phyloP scores from a whole-genome alignment of 64 coral and sea anemone species.

The Porites lutea region DNA sequence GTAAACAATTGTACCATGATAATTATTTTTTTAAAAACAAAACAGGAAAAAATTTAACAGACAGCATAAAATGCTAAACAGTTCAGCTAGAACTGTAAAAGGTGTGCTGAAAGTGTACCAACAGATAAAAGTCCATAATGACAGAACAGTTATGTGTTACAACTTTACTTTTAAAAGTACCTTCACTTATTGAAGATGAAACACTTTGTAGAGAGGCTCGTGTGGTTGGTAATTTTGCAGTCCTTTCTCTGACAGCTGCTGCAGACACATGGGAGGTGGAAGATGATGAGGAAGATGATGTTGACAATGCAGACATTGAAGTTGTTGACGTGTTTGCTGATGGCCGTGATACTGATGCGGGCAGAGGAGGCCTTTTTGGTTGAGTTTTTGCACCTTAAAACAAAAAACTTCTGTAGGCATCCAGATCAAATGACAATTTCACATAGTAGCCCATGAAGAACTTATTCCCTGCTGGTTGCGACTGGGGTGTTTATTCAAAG shows the following conservation, averaged over 20 bases:
- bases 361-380: conserved; percentile 19
- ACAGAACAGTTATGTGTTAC: too few relatives aligned
- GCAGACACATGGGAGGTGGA: conserved; percentile 37
- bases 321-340: conserved; percentile 20
- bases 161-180: not conserved
- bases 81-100: too few relatives aligned
- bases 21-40: too few relatives aligned
- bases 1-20: too few relatives aligned
- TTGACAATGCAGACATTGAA: not conserved
- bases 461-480: too few relatives aligned
- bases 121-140: too few relatives aligned
- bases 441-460: too few relatives aligned
- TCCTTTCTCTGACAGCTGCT: conserved; percentile 31
- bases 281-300: conserved; percentile 22
- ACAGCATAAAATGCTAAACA: too few relatives aligned
- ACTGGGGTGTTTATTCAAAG: too few relatives aligned
- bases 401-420: not conserved
- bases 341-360: conserved; percentile 6
- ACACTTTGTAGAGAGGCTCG: conserved; percentile 45
- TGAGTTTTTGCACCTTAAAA: conserved; percentile 8
- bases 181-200: conserved; percentile 72
- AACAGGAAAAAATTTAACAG: too few relatives aligned
- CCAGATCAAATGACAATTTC: too few relatives aligned
- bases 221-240: not conserved
- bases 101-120: too few relatives aligned